These are phyloP conservation scores for Tinamus major DNA, from an alignment of 2,797 vertebrate species.

Conservation along the genomic window DNA sequence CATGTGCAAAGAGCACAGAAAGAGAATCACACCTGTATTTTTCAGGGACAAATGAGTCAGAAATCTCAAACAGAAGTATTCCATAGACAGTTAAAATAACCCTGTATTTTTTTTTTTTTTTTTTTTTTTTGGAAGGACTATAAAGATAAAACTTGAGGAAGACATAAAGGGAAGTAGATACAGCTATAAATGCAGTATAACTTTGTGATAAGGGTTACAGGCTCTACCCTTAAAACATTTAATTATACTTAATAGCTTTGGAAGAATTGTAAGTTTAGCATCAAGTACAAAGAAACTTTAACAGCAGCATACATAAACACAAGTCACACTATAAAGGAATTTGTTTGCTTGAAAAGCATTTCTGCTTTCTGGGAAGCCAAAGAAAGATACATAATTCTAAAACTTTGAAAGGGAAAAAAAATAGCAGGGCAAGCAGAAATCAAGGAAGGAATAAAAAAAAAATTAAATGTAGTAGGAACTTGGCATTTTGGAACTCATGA, in stretches of 20 bases:
- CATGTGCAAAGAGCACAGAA: not conserved
- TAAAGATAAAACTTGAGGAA: not conserved
- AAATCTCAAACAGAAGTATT: not conserved
- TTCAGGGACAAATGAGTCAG: conserved; percentile 4
- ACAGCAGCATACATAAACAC: not conserved
- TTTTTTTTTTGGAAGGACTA: not conserved
- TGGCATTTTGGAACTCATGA: not conserved
- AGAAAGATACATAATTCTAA: not conserved
- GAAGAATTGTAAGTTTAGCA: not conserved
- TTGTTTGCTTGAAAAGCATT: not conserved
- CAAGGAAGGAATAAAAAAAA: not conserved
- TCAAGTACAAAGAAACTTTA: not conserved
- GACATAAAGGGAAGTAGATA: not conserved
- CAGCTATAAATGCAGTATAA: not conserved
- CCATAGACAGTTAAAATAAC: not conserved
- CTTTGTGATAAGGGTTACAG: not conserved
- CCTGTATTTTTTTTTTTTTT: not conserved
- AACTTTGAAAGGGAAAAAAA: not conserved
- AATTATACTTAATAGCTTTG: not conserved
- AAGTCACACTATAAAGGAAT: not conserved
- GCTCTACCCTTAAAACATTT: not conserved
- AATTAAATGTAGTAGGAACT: not conserved
- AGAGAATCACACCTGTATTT: not conserved
- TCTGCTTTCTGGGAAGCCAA: not conserved
- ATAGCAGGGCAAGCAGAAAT: not conserved